Base-by-base conservation (phyloP, 1,140 invertebrate species). In the Meloidogyne hapla region DNA sequence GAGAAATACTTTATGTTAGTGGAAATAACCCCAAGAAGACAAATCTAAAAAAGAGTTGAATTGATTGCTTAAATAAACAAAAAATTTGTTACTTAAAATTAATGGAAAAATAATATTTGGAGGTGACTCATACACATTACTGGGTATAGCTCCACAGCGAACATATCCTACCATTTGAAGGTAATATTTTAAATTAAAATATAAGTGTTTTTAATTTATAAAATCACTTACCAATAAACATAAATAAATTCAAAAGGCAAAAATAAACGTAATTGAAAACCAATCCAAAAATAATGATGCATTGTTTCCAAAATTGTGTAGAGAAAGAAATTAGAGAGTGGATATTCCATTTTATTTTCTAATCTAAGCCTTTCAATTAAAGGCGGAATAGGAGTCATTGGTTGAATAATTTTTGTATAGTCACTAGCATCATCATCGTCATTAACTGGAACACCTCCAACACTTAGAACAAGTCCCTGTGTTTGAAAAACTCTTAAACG, bases 241-340 rank as follows among this genome's bases (percentile, higher is more conserved):
- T 81, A 79, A 23, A 21, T 26, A 45, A 80, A 76, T 56, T 79
- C 78, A 63, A 82, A 79, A 10, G 80, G 79, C 15, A 74, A 63
- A 42, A 75, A 79, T 28, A 79, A 33, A 40, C 78, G 40, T 61
- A 79, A 21, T 67, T 45, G 78, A 48, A 79, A 79, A 9, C 77
- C 79, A 42, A 80, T 38, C 25, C 69, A 42, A 64, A 79, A 81
- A 63, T 79, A 61, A 45, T 75, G 48, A 23, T 79, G 79, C 77
- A 79, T 70, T n/a, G 81, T 21, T 63, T 33, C n/a, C 68, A 81
- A 25, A 80, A 76, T 48, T 10, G 61, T 26, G 23, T 76, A 75
- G 38, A 79, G 42, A 26, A 77, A 56, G 45, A 77, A 77, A 56
- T 75, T 77, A 26, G 76, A 75, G 26, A 77, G 67, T 2, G 62